A percentile compares a stretch with the other conserved stretches of the same genome.
These are phyloP conservation scores for Allobates femoralis DNA, from an alignment of 2,797 vertebrate species.

Conservation along the genomic window DNA sequence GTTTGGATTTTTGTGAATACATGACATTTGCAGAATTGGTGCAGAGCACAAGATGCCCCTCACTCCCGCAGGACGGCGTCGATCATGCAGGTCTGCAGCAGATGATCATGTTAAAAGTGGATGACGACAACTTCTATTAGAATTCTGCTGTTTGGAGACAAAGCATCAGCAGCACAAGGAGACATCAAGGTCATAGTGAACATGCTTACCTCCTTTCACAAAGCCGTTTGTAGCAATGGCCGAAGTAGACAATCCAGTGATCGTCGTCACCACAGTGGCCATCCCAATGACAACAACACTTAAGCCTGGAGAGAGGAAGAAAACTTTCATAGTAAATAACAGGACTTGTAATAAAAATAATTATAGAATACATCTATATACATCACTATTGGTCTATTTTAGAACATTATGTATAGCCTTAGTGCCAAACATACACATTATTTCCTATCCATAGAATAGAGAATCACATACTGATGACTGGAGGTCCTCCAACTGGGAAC, in stretches of 20 bases:
- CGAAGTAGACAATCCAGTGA: constrained; percentile 96
- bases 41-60: no score
- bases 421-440: no score
- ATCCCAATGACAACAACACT: constrained; percentile 88
- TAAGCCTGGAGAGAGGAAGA: constrained; percentile 78
- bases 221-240: constrained; percentile 99
- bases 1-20: background rate
- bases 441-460: no score
- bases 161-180: background rate
- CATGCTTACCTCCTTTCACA: constrained; percentile 91
- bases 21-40: background rate
- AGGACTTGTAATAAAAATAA: no score
- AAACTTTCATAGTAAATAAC: background rate
- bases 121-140: background rate
- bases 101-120: no score
- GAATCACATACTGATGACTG: no score
- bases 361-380: no score
- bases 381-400: no score
- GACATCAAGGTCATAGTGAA: background rate
- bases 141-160: background rate
- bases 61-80: no score
- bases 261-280: constrained; percentile 95
- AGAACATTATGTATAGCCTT: no score
- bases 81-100: background rate
- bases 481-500: no score